Percentiles rank a stretch among this genome's conserved stretches.
phyloP scores from a whole-genome alignment of 2,888 invertebrate genomes.

The Cephus runcator region DNA sequence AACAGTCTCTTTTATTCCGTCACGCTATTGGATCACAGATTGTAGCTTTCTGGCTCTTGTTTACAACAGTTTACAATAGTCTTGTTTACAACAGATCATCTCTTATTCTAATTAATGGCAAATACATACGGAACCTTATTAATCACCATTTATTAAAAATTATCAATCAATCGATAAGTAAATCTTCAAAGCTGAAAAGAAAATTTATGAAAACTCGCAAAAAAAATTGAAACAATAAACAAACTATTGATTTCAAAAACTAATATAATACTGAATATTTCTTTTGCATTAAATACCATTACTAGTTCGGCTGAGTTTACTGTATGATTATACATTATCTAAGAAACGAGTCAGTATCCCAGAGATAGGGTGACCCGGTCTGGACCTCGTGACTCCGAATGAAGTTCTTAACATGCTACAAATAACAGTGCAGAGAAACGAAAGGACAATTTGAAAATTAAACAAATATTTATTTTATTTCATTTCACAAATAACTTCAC shows the following conservation, averaged over 20 bases:
- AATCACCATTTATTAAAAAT: no score
- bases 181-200: neutral
- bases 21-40: no score
- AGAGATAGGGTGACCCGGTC: slow-evolving; percentile 36
- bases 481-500: neutral
- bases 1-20: no score
- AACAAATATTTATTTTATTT: neutral
- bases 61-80: no score
- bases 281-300: neutral
- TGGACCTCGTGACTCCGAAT: slow-evolving; percentile 37
- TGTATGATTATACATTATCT: neutral
- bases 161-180: neutral
- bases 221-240: neutral
- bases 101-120: no score
- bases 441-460: neutral
- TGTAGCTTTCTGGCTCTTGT: no score
- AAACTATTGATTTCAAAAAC: neutral
- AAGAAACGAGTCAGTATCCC: neutral
- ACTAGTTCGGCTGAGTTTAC: neutral
- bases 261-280: neutral
- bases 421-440: neutral
- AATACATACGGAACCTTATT: no score
- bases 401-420: slow-evolving; percentile 13
- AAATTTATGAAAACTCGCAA: neutral
- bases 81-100: no score